phyloP scores from a whole-genome alignment of 2,113 vertebrate genomes.

The Mobula hypostoma region DNA sequence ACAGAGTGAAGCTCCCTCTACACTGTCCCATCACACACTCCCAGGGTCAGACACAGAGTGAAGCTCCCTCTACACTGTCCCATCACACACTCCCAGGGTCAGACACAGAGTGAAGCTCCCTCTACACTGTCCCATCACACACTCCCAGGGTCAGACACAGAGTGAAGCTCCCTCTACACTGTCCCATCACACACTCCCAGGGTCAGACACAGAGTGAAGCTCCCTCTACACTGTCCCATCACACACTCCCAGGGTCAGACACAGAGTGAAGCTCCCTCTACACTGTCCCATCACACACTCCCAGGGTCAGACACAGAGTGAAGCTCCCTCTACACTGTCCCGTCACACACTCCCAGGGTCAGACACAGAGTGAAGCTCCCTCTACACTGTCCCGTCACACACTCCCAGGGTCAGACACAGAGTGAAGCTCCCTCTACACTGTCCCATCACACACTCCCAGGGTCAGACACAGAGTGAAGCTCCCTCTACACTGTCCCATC shows the following conservation, averaged over 20 bases:
- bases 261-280: neutral
- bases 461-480: neutral
- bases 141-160: too few species aligned
- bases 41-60: too few species aligned
- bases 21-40: too few species aligned
- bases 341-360: neutral
- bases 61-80: too few species aligned
- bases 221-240: neutral
- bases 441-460: neutral
- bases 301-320: neutral
- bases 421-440: too few species aligned
- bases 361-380: slow-evolving; percentile 1
- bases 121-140: too few species aligned
- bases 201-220: neutral
- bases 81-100: too few species aligned
- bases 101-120: too few species aligned
- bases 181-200: too few species aligned
- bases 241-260: neutral
- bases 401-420: neutral
- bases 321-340: neutral
- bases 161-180: too few species aligned
- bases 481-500: neutral
- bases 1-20: too few species aligned
- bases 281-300: neutral
- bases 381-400: neutral